A percentile compares a stretch with the other conserved stretches of the same genome.
These are phyloP conservation scores for Peromyscus californicus DNA, from an alignment of 2,113 vertebrate genomes.

Conservation along the genomic window DNA sequence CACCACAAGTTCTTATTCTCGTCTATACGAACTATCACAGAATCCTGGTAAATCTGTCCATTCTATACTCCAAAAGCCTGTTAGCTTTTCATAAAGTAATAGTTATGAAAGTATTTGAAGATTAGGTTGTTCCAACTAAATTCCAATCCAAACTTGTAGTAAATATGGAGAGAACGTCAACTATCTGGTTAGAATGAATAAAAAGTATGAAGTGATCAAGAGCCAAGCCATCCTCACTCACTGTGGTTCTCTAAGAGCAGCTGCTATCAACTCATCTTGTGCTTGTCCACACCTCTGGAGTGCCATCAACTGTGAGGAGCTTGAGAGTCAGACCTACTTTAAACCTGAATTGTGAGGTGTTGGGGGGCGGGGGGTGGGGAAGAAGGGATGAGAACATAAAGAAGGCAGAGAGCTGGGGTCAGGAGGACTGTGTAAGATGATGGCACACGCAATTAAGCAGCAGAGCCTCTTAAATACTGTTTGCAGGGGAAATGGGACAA, in stretches of 20 bases:
- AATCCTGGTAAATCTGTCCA: neutral
- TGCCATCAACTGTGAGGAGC: neutral
- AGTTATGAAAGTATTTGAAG: constrained; percentile 19
- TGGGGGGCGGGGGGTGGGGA: no score
- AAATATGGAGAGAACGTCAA: neutral
- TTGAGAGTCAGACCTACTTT: neutral
- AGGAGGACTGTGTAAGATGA: neutral
- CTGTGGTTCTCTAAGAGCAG: neutral
- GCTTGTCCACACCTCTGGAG: neutral
- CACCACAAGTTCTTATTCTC: neutral
- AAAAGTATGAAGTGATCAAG: neutral
- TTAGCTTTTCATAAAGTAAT: neutral
- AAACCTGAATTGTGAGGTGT: neutral
- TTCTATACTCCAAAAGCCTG: neutral
- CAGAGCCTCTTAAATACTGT: neutral
- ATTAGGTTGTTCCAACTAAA: neutral
- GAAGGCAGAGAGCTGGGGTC: neutral
- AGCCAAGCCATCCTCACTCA: neutral
- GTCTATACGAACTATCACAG: neutral
- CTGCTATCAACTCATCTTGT: neutral
- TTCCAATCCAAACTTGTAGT: neutral
- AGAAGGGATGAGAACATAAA: neutral
- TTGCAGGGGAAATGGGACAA: neutral
- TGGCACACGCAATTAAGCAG: neutral
- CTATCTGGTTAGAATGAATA: neutral